phyloP scores from a whole-genome alignment of 2,888 invertebrate genomes.

The Mesorhabditis spiculigera region DNA sequence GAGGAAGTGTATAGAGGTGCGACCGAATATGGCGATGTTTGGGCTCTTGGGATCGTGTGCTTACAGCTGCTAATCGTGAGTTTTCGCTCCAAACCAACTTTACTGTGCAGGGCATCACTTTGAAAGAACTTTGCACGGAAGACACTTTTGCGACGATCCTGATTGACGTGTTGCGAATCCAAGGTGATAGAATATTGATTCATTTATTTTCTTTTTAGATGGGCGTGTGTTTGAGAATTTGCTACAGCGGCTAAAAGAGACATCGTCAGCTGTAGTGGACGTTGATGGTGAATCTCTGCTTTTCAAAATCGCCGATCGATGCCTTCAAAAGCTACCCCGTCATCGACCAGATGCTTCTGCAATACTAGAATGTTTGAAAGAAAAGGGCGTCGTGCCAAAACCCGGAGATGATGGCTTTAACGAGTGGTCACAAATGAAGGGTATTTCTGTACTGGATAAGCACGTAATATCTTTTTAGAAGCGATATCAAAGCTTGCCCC shows the following conservation, averaged over 20 bases:
- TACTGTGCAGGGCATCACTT: constrained; percentile 1
- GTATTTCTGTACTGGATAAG: neutral
- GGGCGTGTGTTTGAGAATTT: no score
- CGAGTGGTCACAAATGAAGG: neutral
- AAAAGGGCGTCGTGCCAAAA: neutral
- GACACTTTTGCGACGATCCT: no score
- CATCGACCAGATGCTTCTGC: neutral
- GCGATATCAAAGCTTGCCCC: neutral
- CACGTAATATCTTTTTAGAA: neutral
- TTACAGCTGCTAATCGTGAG: neutral
- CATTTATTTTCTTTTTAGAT: no score
- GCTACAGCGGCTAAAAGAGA: no score
- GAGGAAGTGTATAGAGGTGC: neutral
- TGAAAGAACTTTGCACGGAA: neutral
- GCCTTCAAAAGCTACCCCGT: neutral
- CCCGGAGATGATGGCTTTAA: neutral
- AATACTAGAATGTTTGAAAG: neutral
- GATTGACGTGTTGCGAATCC: no score
- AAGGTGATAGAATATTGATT: no score
- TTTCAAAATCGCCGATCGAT: neutral
- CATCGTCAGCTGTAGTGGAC: no score
- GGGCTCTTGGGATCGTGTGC: neutral
- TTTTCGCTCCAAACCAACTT: neutral
- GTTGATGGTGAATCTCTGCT: neutral
- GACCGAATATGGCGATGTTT: neutral